Conservation (phyloP, 1,140 invertebrate species). For the Neodiprion lecontei region DNA sequence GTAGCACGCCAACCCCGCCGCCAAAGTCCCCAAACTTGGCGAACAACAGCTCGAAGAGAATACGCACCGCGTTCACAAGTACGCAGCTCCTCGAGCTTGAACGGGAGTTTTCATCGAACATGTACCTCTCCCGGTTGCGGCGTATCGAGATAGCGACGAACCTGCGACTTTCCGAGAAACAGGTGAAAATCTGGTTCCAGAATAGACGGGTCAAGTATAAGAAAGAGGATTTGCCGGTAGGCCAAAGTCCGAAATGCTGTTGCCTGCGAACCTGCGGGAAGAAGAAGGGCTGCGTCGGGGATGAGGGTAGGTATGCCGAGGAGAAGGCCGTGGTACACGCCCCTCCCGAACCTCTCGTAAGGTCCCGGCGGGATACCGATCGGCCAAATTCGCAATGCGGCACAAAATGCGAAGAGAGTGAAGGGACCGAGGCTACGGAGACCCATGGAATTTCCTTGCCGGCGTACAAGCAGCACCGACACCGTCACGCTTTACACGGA, state of each 20-base stretch:
- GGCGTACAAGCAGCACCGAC: not conserved
- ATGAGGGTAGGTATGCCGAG: constrained; percentile 29
- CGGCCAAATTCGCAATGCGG: too few relatives aligned
- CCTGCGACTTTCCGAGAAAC: constrained; percentile 88
- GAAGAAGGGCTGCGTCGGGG: constrained; percentile 62
- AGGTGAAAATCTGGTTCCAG: constrained; percentile 96
- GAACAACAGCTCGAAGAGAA: constrained; percentile 75
- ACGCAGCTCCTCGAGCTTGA: constrained; percentile 91
- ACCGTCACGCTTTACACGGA: not conserved
- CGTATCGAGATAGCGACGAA: constrained; percentile 92
- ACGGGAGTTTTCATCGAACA: constrained; percentile 89
- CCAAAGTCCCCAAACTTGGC: constrained; percentile 58
- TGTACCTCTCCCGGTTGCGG: constrained; percentile 87
- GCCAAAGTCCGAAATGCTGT: constrained; percentile 59
- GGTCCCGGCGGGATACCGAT: too few relatives aligned
- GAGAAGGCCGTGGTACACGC: constrained; percentile 15
- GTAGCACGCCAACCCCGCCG: constrained; percentile 66
- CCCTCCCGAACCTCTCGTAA: too few relatives aligned
- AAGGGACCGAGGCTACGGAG: not conserved
- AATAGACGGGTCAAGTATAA: constrained; percentile 91
- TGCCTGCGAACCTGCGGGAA: constrained; percentile 63
- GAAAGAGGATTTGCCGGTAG: constrained; percentile 73
- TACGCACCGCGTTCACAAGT: constrained; percentile 92
- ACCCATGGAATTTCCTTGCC: not conserved
- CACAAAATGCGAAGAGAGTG: too few relatives aligned